Percentiles rank a stretch among this genome's conserved stretches.
These are phyloP conservation scores for Pseudorhiza aurosa DNA, from an alignment of 30 jellyfish, hydroid and myxozoan genomes.

Conservation along the genomic window DNA sequence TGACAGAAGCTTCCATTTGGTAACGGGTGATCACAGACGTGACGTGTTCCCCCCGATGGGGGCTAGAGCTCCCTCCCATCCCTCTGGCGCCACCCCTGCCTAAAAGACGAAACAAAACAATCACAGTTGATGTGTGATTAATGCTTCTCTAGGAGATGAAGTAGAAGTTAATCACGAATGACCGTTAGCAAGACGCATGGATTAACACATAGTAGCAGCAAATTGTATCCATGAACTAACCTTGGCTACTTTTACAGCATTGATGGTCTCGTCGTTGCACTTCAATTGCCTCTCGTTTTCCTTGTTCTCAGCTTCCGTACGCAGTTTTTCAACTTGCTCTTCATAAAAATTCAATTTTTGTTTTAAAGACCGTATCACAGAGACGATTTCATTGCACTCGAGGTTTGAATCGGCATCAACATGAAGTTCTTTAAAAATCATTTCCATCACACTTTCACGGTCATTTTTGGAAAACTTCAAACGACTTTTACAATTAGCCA, in stretches of 20 bases:
- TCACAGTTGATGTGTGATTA: no score
- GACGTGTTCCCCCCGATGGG: no score
- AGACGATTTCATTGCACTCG: not conserved
- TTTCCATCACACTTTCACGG: slow-evolving; percentile 1
- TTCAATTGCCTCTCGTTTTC: not conserved
- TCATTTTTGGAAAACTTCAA: slow-evolving; percentile 13
- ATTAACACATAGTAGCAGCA: no score
- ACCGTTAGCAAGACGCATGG: no score
- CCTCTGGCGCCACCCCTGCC: no score
- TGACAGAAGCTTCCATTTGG: no score
- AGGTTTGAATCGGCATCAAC: not conserved
- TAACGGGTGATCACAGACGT: no score
- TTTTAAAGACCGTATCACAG: slow-evolving; percentile 8
- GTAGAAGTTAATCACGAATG: no score
- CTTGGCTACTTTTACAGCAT: slow-evolving; percentile 25
- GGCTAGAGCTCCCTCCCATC: no score
- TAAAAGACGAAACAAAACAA: no score
- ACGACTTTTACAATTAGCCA: not conserved
- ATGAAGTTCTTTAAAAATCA: not conserved
- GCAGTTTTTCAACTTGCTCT: not conserved
- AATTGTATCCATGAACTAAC: no score
- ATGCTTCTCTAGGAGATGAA: no score
- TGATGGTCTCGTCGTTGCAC: not conserved
- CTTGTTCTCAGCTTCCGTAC: not conserved
- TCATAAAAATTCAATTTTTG: not conserved